Evolutionary conservation across 2,888 invertebrate species (phyloP).

Genomic region (Anagyrus pseudococci): DNA sequence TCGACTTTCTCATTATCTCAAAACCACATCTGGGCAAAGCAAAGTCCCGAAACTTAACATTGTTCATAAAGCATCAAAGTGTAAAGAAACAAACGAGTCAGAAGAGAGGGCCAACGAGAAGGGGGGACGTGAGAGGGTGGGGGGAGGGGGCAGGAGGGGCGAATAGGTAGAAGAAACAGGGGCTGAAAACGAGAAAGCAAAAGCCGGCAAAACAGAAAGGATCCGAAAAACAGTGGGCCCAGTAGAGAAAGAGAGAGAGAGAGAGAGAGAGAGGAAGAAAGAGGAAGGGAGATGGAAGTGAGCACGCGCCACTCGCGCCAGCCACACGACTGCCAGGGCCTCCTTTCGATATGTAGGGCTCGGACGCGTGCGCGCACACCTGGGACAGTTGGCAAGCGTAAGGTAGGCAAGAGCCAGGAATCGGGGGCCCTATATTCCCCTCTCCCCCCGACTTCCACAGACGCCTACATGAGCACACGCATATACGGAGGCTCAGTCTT

Average conservation of each 20-base stretch:
- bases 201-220: not conserved
- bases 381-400: slow-evolving; percentile 62
- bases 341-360: not conserved
- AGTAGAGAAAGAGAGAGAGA: not conserved
- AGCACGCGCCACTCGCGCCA: slow-evolving; percentile 52
- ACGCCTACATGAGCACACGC: no score
- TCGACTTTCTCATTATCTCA: no score
- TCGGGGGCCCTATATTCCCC: not conserved
- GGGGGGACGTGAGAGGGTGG: no score
- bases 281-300: slow-evolving; percentile 45
- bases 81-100: no score
- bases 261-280: slow-evolving; percentile 41
- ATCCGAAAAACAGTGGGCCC: not conserved
- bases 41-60: no score
- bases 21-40: no score
- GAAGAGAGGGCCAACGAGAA: no score
- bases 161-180: no score
- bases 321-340: slow-evolving; percentile 57
- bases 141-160: no score
- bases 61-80: no score
- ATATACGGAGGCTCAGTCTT: not conserved
- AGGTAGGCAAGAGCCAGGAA: slow-evolving; percentile 29
- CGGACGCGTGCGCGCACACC: slow-evolving; percentile 46
- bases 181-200: not conserved
- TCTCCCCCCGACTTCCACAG: not conserved